Evolutionary conservation across 2,888 invertebrate species (phyloP).

Genomic region (Osmoderma eremita): DNA sequence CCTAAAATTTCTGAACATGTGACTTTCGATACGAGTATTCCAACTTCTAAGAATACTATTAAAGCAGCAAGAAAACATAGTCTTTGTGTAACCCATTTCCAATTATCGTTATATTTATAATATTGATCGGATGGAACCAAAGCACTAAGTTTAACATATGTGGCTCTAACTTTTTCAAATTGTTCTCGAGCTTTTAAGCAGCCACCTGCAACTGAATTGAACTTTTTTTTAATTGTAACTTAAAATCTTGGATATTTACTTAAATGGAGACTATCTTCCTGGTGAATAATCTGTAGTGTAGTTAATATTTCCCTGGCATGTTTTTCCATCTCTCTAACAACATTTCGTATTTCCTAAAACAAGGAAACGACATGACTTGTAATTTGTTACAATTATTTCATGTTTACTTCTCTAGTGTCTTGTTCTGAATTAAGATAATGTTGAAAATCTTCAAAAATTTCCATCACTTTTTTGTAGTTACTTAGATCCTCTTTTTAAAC

Average conservation of each 20-base stretch:
- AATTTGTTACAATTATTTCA: slow-evolving; percentile 11
- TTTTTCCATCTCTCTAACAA: slow-evolving; percentile 82
- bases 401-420: slow-evolving; percentile 78
- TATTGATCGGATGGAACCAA: slow-evolving; percentile 82
- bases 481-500: no score
- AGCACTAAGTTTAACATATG: slow-evolving; percentile 72
- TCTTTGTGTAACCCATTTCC: slow-evolving; percentile 84
- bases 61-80: slow-evolving; percentile 82
- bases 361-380: background rate
- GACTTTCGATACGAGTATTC: slow-evolving; percentile 77
- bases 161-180: slow-evolving; percentile 64
- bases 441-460: slow-evolving; percentile 81
- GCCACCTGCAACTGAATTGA: slow-evolving; percentile 40
- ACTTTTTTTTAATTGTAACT: background rate
- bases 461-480: slow-evolving; percentile 43
- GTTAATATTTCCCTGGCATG: slow-evolving; percentile 81
- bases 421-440: slow-evolving; percentile 81
- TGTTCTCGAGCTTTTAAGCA: slow-evolving; percentile 46
- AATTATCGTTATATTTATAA: slow-evolving; percentile 89
- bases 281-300: slow-evolving; percentile 84
- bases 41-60: slow-evolving; percentile 82
- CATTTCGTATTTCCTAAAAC: slow-evolving; percentile 72
- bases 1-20: slow-evolving; percentile 82
- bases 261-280: slow-evolving; percentile 71
- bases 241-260: slow-evolving; percentile 66